Percentiles rank a stretch among this genome's conserved stretches.
These are phyloP conservation scores for Brassicogethes aeneus DNA, from an alignment of 2,888 invertebrate species.

Conservation along the genomic window DNA sequence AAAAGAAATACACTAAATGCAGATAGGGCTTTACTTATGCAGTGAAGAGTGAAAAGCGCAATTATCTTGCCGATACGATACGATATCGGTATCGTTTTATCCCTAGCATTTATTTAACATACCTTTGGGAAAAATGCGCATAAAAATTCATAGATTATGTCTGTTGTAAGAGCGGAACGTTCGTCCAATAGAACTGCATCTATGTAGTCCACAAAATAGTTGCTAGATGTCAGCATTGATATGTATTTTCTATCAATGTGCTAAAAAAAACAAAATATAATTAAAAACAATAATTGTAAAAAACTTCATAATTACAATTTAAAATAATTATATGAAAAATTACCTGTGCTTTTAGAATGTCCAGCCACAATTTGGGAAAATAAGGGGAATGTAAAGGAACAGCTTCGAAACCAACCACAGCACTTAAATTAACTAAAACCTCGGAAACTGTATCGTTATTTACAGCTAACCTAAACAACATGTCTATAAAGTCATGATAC, in stretches of 20 bases:
- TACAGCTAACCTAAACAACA: constrained; percentile 79
- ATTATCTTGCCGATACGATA: no score
- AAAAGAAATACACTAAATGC: no score
- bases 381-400: constrained; percentile 79
- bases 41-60: no score
- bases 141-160: constrained; percentile 78
- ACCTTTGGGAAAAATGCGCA: constrained; percentile 87
- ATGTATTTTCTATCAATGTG: constrained; percentile 73
- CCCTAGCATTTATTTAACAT: no score
- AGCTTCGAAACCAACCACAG: constrained; percentile 85
- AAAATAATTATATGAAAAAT: no score
- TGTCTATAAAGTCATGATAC: constrained; percentile 84
- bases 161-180: constrained; percentile 73
- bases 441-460: constrained; percentile 81
- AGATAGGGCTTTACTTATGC: no score
- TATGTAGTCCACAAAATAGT: constrained; percentile 79
- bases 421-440: constrained; percentile 75
- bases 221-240: constrained; percentile 71
- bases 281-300: no score
- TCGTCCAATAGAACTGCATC: constrained; percentile 86
- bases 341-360: constrained; percentile 70
- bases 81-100: no score
- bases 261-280: no score
- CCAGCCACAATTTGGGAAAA: constrained; percentile 89
- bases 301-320: no score